These are phyloP conservation scores for Empidonax traillii DNA, from an alignment of 2,113 vertebrate genomes.

Conservation along the genomic window DNA sequence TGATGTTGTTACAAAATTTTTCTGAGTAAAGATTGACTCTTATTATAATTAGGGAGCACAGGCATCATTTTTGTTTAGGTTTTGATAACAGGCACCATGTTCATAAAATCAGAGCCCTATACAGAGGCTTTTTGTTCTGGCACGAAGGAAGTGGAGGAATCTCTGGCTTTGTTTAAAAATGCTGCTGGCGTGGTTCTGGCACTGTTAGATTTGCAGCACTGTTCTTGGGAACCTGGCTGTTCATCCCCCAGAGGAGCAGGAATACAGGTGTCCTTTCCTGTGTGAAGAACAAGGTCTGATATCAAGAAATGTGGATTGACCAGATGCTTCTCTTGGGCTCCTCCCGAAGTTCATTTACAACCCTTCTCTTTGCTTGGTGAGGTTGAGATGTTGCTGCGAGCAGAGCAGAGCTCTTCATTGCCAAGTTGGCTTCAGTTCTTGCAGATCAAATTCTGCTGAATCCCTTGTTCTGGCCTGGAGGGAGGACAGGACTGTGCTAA, in stretches of 20 bases:
- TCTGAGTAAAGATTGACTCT: neutral
- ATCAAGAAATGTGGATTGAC: neutral
- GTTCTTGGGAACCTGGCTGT: neutral
- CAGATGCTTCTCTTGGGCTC: neutral
- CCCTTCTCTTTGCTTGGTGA: neutral
- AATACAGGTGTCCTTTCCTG: neutral
- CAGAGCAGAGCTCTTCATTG: neutral
- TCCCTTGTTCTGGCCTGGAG: slow-evolving; percentile 26
- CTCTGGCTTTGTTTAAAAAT: neutral
- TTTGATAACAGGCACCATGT: neutral
- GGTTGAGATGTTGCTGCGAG: slow-evolving; percentile 12
- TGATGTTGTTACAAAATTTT: neutral
- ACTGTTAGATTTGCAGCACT: neutral
- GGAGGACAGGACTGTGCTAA: neutral
- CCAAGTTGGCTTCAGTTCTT: slow-evolving; percentile 33
- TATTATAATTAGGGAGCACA: neutral
- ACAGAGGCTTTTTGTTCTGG: neutral
- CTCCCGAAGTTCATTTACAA: neutral
- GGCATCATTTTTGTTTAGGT: neutral
- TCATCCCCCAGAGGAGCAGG: neutral
- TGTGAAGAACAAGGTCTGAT: neutral
- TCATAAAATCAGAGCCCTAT: neutral
- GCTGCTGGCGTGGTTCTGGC: neutral
- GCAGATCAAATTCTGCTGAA: slow-evolving; percentile 47
- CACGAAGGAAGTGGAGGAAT: neutral